Conservation (phyloP, 1,140 invertebrate genomes). For the Aphelenchoides avenae region DNA sequence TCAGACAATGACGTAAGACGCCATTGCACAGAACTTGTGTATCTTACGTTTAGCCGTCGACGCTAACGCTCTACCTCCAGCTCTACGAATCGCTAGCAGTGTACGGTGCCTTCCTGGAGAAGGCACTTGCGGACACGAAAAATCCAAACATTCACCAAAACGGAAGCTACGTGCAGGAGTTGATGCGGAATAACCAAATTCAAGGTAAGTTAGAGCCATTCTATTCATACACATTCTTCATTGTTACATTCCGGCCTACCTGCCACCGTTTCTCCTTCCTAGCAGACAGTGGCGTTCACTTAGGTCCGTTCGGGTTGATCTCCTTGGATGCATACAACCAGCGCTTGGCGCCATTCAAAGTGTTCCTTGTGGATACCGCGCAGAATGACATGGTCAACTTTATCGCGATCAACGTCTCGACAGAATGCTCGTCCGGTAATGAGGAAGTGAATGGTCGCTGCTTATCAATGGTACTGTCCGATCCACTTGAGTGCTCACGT, state of each 20-base stretch:
- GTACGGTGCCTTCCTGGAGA: conserved; percentile 12
- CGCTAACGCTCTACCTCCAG: conserved; percentile 6
- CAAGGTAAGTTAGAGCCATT: conserved; percentile 9
- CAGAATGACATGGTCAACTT: conserved; percentile 11
- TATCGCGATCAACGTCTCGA: conserved; percentile 1
- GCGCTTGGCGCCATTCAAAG: conserved; percentile 27
- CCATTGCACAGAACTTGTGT: conserved; percentile 8
- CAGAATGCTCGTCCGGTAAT: background rate
- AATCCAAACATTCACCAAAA: conserved; percentile 1
- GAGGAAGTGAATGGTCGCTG: conserved; percentile 10
- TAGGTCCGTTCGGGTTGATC: conserved; percentile 35
- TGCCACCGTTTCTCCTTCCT: conserved; percentile 12
- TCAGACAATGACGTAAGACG: background rate
- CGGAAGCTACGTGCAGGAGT: conserved; percentile 2
- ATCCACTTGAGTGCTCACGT: conserved; percentile 2
- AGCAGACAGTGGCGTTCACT: background rate
- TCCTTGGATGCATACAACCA: conserved; percentile 23
- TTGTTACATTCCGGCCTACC: background rate
- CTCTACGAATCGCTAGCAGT: conserved; percentile 26
- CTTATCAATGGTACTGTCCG: conserved; percentile 16
- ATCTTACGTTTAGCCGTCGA: background rate
- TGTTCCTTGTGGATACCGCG: conserved; percentile 14
- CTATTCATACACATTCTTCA: background rate
- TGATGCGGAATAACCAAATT: conserved; percentile 12
- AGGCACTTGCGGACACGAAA: background rate